phyloP scores from a whole-genome alignment of 2,888 invertebrate genomes.

The Eupithecia inturbata region DNA sequence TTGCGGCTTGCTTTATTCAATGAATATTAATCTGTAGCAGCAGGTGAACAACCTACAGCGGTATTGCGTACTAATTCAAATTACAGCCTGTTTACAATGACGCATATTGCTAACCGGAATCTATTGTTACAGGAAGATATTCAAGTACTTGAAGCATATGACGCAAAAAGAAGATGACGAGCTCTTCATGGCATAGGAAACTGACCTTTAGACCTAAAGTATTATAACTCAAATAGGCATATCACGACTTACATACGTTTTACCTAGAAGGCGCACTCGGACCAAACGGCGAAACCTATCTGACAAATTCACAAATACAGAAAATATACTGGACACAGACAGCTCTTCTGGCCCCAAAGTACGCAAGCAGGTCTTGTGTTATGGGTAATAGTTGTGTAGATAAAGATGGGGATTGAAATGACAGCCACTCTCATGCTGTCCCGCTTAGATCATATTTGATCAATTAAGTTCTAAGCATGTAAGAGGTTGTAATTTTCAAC shows the following conservation, averaged over 20 bases:
- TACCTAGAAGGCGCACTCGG: background rate
- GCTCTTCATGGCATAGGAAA: background rate
- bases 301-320: background rate
- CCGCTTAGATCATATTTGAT: no score
- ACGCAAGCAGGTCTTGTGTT: background rate
- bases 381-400: background rate
- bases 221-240: conserved; percentile 2
- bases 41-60: no score
- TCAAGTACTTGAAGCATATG: conserved; percentile 6
- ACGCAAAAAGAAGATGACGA: background rate
- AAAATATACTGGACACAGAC: background rate
- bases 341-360: background rate
- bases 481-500: no score
- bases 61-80: no score
- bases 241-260: background rate
- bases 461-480: no score
- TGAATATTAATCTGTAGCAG: no score
- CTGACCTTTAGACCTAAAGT: background rate
- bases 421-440: no score
- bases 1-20: no score
- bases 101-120: conserved; percentile 1
- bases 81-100: no score
- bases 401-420: no score
- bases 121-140: conserved; percentile 3
- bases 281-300: background rate